Percentiles rank a stretch among this genome's conserved stretches.
Evolutionary conservation across 2,888 invertebrate species (phyloP).

Genomic region (Drosophila setosimentum): DNA sequence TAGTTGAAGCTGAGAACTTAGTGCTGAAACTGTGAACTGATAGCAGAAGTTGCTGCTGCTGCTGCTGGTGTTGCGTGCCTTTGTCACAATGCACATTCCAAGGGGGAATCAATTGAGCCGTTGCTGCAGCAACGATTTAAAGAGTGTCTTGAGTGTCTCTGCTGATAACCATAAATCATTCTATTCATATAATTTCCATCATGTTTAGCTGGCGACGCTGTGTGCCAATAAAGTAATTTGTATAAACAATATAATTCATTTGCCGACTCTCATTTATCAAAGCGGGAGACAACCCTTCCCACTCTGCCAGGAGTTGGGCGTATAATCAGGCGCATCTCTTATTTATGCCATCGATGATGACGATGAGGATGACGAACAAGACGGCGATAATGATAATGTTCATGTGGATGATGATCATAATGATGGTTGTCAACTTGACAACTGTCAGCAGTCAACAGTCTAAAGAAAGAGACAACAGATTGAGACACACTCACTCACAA

Average conservation of each 20-base stretch:
- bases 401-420: constrained; percentile 13
- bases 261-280: constrained; percentile 72
- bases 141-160: neutral
- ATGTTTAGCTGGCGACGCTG: constrained; percentile 46
- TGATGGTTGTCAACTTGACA: constrained; percentile 66
- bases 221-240: constrained; percentile 78
- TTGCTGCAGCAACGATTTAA: constrained; percentile 22
- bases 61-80: constrained; percentile 23
- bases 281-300: constrained; percentile 51
- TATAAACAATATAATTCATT: constrained; percentile 79
- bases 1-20: neutral
- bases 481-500: constrained; percentile 42
- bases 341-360: constrained; percentile 65
- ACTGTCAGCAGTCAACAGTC: constrained; percentile 54
- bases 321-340: constrained; percentile 60
- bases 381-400: constrained; percentile 21
- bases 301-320: constrained; percentile 9
- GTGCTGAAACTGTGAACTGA: neutral
- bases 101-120: constrained; percentile 16
- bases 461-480: constrained; percentile 14
- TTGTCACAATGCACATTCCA: constrained; percentile 22
- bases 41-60: neutral
- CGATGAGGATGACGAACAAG: constrained; percentile 22
- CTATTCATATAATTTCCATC: constrained; percentile 61
- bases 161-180: constrained; percentile 60